A percentile compares a stretch with the other conserved stretches of the same genome.
phyloP scores from a whole-genome alignment of 2,113 vertebrate genomes.

The Microtus montanus region DNA sequence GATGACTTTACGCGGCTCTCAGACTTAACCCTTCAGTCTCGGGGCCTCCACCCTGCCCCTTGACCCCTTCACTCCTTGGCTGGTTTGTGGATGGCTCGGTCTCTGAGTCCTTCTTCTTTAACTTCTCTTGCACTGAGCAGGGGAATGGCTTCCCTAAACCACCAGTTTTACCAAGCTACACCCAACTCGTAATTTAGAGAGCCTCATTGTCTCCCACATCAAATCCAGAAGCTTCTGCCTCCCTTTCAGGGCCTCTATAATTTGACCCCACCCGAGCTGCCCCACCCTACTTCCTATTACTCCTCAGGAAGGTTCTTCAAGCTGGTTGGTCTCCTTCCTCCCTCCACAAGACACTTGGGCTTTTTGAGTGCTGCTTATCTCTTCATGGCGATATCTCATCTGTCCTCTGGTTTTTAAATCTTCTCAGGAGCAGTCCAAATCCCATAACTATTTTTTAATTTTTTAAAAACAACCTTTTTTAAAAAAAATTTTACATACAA shows the following conservation, averaged over 20 bases:
- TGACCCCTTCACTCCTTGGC: neutral
- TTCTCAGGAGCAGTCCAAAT: neutral
- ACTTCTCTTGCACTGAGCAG: neutral
- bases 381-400: neutral
- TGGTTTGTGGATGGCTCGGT: neutral
- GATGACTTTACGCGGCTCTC: neutral
- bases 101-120: neutral
- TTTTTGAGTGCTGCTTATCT: neutral
- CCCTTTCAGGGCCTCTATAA: constrained; percentile 45
- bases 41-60: neutral
- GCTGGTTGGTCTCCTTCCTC: neutral
- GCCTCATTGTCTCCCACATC: constrained; percentile 37
- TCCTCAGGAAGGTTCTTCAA: neutral
- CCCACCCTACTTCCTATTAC: neutral
- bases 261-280: constrained; percentile 53
- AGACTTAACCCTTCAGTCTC: neutral
- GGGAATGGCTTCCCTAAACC: constrained; percentile 14
- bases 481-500: too few relatives aligned
- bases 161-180: neutral
- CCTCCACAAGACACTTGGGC: neutral
- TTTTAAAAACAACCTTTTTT: too few relatives aligned
- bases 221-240: constrained; percentile 3
- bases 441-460: neutral
- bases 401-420: neutral
- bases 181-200: constrained; percentile 38